phyloP scores from a whole-genome alignment of 2,113 vertebrate genomes.

The Callionymus lyra region DNA sequence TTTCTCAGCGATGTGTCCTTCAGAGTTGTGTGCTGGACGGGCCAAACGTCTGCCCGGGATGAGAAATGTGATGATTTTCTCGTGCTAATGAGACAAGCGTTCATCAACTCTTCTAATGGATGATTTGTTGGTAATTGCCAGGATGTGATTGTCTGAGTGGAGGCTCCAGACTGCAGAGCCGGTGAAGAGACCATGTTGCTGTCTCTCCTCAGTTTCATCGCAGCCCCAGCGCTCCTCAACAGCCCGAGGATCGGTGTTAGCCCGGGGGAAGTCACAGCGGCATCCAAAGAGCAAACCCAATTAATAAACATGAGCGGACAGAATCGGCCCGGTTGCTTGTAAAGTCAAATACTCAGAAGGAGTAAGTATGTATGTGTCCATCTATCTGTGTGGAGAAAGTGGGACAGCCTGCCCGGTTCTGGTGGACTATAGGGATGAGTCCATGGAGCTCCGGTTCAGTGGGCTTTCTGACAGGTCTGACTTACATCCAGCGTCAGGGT shows the following conservation, averaged over 20 bases:
- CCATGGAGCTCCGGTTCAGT: constrained; percentile 33
- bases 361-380: constrained; percentile 45
- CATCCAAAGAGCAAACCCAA: constrained; percentile 40
- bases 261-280: constrained; percentile 28
- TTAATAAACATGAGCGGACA: constrained; percentile 58
- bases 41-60: too few relatives aligned
- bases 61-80: too few relatives aligned
- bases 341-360: constrained; percentile 37
- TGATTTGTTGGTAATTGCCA: too few relatives aligned
- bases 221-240: constrained; percentile 27
- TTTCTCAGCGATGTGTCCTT: constrained; percentile 36
- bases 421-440: constrained; percentile 48
- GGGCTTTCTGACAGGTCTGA: constrained; percentile 44
- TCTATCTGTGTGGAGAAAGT: constrained; percentile 28
- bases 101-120: too few relatives aligned
- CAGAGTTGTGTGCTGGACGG: constrained; percentile 9
- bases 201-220: constrained; percentile 34
- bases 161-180: too few relatives aligned
- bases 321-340: constrained; percentile 41
- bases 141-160: too few relatives aligned
- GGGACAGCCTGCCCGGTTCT: constrained; percentile 41
- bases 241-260: constrained; percentile 18
- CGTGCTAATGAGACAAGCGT: too few relatives aligned
- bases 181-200: constrained; percentile 17
- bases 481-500: constrained; percentile 37